Base-by-base conservation (phyloP, 2,797 vertebrate species). In the Coreius guichenoti region DNA sequence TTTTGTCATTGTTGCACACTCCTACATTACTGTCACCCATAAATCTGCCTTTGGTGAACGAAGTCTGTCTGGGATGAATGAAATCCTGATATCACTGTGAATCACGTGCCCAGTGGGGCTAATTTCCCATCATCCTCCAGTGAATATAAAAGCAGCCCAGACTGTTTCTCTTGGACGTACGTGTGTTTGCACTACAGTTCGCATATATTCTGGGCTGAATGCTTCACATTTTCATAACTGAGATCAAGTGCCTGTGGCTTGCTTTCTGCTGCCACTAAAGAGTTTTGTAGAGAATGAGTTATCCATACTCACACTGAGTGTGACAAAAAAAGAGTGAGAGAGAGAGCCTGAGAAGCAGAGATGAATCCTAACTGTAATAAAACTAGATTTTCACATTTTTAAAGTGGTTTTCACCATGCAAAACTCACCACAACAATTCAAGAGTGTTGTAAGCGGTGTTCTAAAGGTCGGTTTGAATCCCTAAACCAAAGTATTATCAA, bases 81-180 rank as follows among this genome's bases (percentile, higher is more conserved):
- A 61, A 77, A 79, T 49, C 36, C 14, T 63, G 13, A 49, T 63
- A 93, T 92, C 93, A 92, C 78, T 90, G 89, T 82, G 68, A 85
- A 84, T 85, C 74, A 45, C 73, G 14, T 76, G 29, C 45, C 61
- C 77, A 76, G 7, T 54, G 56, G 56, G 29, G 13, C 69, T 68
- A 6, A 61, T 69, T 85, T 80, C 77, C 83, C 83, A 85, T 73
- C 56, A 79, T 85, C 33, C 83, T 79, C 43, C 75, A 31, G 36
- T 73, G 56, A 69, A 75, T 87, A 89, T 45, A 81, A 86, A 58
- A 68, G 73, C 83, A 86, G 89, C 79, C 89, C 89, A 23, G 83
- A 90, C 81, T 86, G 93, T 94, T 95, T 81, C 89, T 93, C 81
- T 95, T 95, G 94, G 94, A 94, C 80, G 74, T 0, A 1, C 54